Evolutionary conservation across 2,113 vertebrate genomes (phyloP), one percentile per base, ranked within the genome.

Genomic region (Pluvialis apricaria): DNA sequence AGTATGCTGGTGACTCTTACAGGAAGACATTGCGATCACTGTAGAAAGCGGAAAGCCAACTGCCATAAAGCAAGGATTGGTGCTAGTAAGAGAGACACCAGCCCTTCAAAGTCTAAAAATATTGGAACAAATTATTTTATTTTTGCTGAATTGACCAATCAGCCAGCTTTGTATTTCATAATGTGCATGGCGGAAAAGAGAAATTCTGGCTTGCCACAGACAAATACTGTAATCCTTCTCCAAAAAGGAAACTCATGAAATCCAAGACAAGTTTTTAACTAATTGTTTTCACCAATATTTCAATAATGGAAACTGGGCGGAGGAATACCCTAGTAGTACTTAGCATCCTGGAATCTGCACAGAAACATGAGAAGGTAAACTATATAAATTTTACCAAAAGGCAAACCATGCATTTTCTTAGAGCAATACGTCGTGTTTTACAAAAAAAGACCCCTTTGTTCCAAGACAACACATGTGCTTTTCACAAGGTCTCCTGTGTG

Each of bases 61-160:
- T 55, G 90, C 26, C 40, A n/a, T 25, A 66, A 83, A 55, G 36
- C 51, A 71, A 44, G 12, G 38, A 81, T 0, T 18, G 19, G 8
- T 61, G 21, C 22, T 18, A 77, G 22, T 8, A 68, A 66, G 16
- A 82, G 32, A 69, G 18, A 64, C 0, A 52, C 31, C 6, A 5
- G 29, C 64, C 83, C 17, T 70, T 47, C 44, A 17, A 85, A 64
- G 44, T 24, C 64, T 88, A 69, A 88, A 65, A 96, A 91, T 69
- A 90, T 5, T 84, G 77, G 57, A 88, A 72, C 2, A 49, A 82
- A 88, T 86, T 79, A 16, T 40, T 95, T 94, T 68, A 7, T 69
- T 95, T 94, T 87, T 95, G 71, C 8, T 93, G 68, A 89, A 92
- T 87, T 84, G 66, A 79, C 79, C 62, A 18, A 32, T 83, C 79